Evolutionary conservation across 1,140 invertebrate genomes (phyloP), one percentile per base, ranked within the genome.

Genomic region (Caerostris extrusa): DNA sequence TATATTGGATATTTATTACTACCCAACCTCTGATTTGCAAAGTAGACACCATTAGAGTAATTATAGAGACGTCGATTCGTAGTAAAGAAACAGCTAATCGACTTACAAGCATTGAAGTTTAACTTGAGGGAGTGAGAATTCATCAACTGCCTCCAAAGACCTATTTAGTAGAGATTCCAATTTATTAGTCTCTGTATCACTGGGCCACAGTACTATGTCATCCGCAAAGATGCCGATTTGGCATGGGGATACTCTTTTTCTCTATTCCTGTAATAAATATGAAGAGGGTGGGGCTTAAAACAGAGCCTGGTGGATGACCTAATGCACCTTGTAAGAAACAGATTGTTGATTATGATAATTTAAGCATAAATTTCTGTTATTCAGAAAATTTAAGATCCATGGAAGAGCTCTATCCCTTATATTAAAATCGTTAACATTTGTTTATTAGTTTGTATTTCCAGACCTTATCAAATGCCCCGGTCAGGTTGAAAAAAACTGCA

Each of bases 31-130:
- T 71, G 60, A 8, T 34, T 55, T n/a, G 5, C 14, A 3, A 77
- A 77, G 4, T 77, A 57, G 3, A 90, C n/a, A 57, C 3, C 19
- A 7, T 53, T 55, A 57, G 7, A 50, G 19, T 90, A 90, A 90
- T 90, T 90, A 53, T 81, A 90, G 7, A 81, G 56, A 12, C 17
- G 64, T 81, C 7, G 14, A 81, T 90, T 90, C 5, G 88, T 71
- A 8, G 88, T 90, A 55, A 90, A 90, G 88, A 57, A 90, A 50
- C 67, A 19, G 53, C 53, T 58, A 50, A 81, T 60, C 34, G 64
- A 81, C 10, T 90, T 90, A 3, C 17, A 81, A 58, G 69, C 7
- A 34, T 90, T 90, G 50, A 77, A 90, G 69, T 17, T 77, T 10
- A 90, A 19, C 34, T 81, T 89, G 87, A n/a, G 61, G 7, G 60